Conservation (phyloP, 2,113 vertebrate genomes). For the Oenanthe melanoleuca region DNA sequence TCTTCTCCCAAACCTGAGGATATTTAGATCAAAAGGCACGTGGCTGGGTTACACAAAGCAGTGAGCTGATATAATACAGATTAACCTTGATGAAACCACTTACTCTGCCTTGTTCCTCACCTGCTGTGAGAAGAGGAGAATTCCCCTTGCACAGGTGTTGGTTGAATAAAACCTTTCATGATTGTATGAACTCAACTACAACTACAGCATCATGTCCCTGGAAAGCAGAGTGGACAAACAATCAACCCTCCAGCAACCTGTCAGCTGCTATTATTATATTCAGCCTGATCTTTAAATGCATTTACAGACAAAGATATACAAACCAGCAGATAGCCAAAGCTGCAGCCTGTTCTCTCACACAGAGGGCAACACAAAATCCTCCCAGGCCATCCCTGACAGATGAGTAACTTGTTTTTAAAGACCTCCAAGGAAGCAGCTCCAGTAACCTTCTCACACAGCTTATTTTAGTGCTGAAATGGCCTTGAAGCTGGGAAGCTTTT, state of each 20-base stretch:
- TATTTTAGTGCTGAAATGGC: neutral
- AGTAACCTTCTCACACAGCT: neutral
- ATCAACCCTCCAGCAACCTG: neutral
- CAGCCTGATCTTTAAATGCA: neutral
- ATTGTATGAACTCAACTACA: neutral
- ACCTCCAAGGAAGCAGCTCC: constrained; percentile 37
- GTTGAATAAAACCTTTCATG: neutral
- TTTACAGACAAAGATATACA: neutral
- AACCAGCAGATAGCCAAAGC: neutral
- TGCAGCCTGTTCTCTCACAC: neutral
- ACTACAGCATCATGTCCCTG: neutral
- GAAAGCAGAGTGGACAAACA: neutral
- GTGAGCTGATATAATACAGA: neutral
- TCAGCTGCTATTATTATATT: neutral
- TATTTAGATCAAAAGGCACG: neutral
- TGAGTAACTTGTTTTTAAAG: constrained; percentile 5
- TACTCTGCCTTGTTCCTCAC: neutral
- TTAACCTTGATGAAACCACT: neutral
- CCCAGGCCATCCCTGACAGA: neutral
- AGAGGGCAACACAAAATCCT: neutral
- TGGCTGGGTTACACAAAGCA: neutral
- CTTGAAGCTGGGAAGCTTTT: constrained; percentile 17
- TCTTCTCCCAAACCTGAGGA: neutral
- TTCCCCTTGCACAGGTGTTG: neutral
- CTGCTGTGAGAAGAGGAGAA: neutral